Percentiles rank a stretch among this genome's conserved stretches.
phyloP scores from a whole-genome alignment of 92 coral and sea anemone genomes.

The Zoanthus sansibaricus region DNA sequence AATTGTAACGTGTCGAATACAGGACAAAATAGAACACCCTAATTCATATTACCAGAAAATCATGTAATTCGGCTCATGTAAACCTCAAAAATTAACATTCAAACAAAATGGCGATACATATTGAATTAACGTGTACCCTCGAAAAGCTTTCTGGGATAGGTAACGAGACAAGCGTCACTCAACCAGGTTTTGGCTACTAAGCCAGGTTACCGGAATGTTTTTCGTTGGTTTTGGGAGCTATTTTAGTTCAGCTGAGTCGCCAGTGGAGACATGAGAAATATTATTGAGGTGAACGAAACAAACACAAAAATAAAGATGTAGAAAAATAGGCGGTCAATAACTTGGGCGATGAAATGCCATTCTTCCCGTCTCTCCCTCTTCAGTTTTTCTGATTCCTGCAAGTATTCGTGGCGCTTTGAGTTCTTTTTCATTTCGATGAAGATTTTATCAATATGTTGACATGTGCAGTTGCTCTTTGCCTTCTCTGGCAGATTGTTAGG shows the following conservation, averaged over 20 bases:
- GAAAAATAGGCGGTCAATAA: constrained; percentile 86
- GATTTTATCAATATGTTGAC: constrained; percentile 44
- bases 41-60: too few species aligned
- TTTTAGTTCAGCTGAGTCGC: not conserved
- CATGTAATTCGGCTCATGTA: too few species aligned
- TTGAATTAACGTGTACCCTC: too few species aligned
- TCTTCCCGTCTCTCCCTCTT: constrained; percentile 56
- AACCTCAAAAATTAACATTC: too few species aligned
- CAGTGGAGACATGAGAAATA: constrained; percentile 36
- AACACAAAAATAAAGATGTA: constrained; percentile 74
- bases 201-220: not conserved
- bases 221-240: not conserved
- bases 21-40: too few species aligned
- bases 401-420: constrained; percentile 9
- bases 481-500: constrained; percentile 31
- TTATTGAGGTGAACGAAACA: constrained; percentile 18
- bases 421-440: constrained; percentile 34
- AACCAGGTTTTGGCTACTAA: not conserved
- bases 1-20: too few species aligned
- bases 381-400: constrained; percentile 8
- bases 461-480: constrained; percentile 31
- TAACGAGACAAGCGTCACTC: not conserved
- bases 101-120: too few species aligned
- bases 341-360: constrained; percentile 83
- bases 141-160: too few species aligned